Base-by-base conservation (phyloP, 1,140 invertebrate species). In the Brachionus calyciflorus region DNA sequence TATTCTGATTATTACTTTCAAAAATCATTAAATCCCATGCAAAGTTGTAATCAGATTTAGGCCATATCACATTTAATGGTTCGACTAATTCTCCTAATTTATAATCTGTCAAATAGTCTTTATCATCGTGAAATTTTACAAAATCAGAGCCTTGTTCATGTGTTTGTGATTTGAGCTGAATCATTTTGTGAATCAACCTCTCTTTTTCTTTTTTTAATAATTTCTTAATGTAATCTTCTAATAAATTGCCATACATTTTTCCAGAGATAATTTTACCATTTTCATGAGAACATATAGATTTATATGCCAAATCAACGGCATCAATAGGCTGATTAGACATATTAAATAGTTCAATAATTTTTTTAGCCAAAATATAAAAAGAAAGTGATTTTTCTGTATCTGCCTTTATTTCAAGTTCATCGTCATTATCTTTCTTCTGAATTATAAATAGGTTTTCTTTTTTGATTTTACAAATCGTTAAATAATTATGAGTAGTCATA, bases 381-480 rank as follows among this genome's bases (percentile, higher is more conserved):
- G n/a, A n/a, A n/a, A n/a, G n/a, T 19, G 49, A 51, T 51, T 51
- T 51, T 24, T 21, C 4, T 21, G 4, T 51, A 0, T 44, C 5
- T 12, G n/a, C 17, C 0, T 21, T 24, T 0, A 0, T 21, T 24
- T 21, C 49, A 21, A 51, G 19, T 51, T 51, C 19, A 24, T 24
- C 3, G 19, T 51, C 9, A 19, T 51, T 17, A 19, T 21, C 17
- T 0, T 51, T 0, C 26, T 51, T 51, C 12, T n/a, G 24, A 51
- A 51, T 51, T 17, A 51, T 24, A 51, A 21, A 19, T 0, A 51
- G 10, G 17, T 21, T 51, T 51, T 21, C 17, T 24, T 19, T 24
- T 51, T 51, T 51, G 21, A 51, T 21, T 17, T 51, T 51, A 51
- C 48, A 51, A 51, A 51, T 51, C 7, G 51, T 55, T 55, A 55